Conservation (phyloP, 2,113 vertebrate species). For the Morphnarchus princeps region DNA sequence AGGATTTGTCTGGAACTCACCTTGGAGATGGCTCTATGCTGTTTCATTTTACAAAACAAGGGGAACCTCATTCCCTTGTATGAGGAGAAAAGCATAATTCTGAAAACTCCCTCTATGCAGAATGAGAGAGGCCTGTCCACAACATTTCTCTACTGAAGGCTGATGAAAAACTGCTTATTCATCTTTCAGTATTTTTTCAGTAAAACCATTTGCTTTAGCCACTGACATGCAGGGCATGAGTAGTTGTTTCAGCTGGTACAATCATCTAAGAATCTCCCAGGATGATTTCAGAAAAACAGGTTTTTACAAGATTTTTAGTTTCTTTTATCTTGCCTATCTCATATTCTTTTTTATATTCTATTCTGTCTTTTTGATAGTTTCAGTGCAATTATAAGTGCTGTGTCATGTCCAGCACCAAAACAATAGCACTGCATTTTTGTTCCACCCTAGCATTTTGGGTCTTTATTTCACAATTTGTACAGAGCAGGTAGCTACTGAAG, state of each 20-base stretch:
- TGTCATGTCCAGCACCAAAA: background rate
- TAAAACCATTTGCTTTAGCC: background rate
- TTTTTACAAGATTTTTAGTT: background rate
- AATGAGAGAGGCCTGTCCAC: background rate
- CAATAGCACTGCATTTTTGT: background rate
- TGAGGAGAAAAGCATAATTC: background rate
- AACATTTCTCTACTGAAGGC: background rate
- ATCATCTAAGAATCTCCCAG: background rate
- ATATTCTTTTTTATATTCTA: background rate
- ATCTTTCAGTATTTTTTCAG: background rate
- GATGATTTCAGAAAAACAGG: background rate
- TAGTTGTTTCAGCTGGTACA: background rate
- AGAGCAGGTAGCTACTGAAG: background rate
- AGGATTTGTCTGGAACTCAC: background rate
- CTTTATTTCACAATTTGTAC: background rate
- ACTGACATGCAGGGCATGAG: background rate
- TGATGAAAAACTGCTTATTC: background rate
- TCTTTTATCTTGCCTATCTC: background rate
- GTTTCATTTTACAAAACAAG: background rate
- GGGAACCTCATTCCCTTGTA: background rate
- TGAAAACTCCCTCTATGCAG: background rate
- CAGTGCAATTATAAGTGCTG: background rate
- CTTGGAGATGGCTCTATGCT: background rate
- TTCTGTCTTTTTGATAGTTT: background rate
- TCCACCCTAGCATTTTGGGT: background rate